Base-by-base conservation (phyloP, 1,140 invertebrate genomes). In the Drosophila santomea region DNA sequence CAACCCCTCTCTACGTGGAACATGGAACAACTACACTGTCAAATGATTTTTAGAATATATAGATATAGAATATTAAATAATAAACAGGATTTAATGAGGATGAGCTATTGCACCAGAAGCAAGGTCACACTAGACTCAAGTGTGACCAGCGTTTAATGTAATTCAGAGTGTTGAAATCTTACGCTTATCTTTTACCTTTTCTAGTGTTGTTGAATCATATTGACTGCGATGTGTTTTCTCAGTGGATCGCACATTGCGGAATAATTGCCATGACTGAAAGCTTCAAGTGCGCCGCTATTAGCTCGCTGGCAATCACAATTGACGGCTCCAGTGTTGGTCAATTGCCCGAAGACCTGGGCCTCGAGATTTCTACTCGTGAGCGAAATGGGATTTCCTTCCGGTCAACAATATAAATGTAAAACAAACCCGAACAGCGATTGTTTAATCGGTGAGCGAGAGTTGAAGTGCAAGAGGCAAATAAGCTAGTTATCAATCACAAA, bases 301-400 rank as follows among this genome's bases (percentile, higher is more conserved):
- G 82, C 82, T 73, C 58, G 82, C 58, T 80, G 78, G 69, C 78
- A 85, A 85, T 85, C 84, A 86, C 78, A 74, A 64, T 85, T 86
- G 82, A 85, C 81, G 81, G 81, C 78, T 86, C 45, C 58, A 85
- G 82, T 77, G 81, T 80, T 84, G 76, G 76, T 76, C 67, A 77
- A 74, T 78, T 50, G 58, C 74, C 74, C 41, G 51, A 78, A 78
- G 67, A 60, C 61, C 74, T 69, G 59, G 60, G 68, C 67, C 66
- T 45, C 38, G 28, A 72, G 39, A 68, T 75, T 75, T 61, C 50
- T 61, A 58, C 67, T 66, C 56, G 67, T 69, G 54, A 62, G 45
- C 59, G 67, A 85, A 81, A 85, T 86, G 73, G 68, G 44, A 74
- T 86, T 85, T 86, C 78, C 81, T 85, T 85, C 81, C 81, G 81